A percentile compares a stretch with the other conserved stretches of the same genome.
Evolutionary conservation across 2,113 vertebrate genomes (phyloP).

Genomic region (Mesocricetus auratus): DNA sequence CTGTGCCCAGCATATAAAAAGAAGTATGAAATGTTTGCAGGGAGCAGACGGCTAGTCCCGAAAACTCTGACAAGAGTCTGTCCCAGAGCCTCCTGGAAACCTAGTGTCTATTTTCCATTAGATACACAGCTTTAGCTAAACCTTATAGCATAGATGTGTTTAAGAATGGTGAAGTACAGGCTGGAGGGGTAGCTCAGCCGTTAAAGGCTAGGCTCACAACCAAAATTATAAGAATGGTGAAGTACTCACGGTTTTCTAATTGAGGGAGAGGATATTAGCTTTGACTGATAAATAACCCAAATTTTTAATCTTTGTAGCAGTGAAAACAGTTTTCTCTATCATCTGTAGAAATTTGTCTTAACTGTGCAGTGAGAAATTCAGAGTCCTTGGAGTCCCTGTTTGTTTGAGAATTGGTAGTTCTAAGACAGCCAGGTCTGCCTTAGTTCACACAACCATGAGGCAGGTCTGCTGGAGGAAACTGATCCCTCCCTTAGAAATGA

Average conservation of each 20-base stretch:
- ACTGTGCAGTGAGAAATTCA: not conserved
- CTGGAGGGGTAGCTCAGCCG: no score
- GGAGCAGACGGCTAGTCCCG: not conserved
- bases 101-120: not conserved
- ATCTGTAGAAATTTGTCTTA: not conserved
- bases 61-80: not conserved
- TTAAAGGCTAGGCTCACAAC: no score
- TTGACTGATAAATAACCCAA: not conserved
- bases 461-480: not conserved
- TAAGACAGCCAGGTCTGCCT: not conserved
- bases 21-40: not conserved
- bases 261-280: fast-evolving
- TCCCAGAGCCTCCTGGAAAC: not conserved
- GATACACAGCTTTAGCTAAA: not conserved
- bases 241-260: not conserved
- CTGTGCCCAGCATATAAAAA: not conserved
- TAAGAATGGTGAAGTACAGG: no score
- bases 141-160: not conserved
- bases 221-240: no score
- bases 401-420: not conserved
- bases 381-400: not conserved
- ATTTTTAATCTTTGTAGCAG: not conserved
- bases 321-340: not conserved
- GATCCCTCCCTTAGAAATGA: not conserved
- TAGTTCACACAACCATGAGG: not conserved